A percentile compares a stretch with the other conserved stretches of the same genome.
Evolutionary conservation across 2,113 vertebrate species (phyloP).

Genomic region (Sander lucioperca): DNA sequence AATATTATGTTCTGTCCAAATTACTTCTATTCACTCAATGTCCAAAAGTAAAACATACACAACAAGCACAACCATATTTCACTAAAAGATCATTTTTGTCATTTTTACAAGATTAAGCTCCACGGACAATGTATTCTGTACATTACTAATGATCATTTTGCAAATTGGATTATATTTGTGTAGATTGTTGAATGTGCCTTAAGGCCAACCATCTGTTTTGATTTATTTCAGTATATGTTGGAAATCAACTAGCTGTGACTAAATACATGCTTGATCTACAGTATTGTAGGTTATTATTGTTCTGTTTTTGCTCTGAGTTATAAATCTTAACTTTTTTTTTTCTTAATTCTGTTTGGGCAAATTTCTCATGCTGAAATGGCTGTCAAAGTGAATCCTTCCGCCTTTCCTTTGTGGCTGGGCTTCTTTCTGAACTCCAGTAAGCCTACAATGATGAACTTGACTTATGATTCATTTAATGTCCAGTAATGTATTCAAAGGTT

Average conservation of each 20-base stretch:
- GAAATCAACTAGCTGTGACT: background rate
- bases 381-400: background rate
- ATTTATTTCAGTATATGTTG: background rate
- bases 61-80: background rate
- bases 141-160: background rate
- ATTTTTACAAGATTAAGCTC: background rate
- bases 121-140: background rate
- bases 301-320: background rate
- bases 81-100: background rate
- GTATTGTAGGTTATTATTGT: background rate
- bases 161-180: background rate
- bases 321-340: background rate
- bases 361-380: background rate
- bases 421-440: background rate
- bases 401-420: background rate
- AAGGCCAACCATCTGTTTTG: background rate
- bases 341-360: background rate
- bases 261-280: background rate
- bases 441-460: background rate
- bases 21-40: background rate
- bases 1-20: background rate
- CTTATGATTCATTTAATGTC: background rate
- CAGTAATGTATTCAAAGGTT: background rate
- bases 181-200: slow-evolving; percentile 1
- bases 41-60: background rate